Evolutionary conservation across 2,888 invertebrate genomes (phyloP), one percentile per base, ranked within the genome.

Genomic region (Sminthurides aquaticus): DNA sequence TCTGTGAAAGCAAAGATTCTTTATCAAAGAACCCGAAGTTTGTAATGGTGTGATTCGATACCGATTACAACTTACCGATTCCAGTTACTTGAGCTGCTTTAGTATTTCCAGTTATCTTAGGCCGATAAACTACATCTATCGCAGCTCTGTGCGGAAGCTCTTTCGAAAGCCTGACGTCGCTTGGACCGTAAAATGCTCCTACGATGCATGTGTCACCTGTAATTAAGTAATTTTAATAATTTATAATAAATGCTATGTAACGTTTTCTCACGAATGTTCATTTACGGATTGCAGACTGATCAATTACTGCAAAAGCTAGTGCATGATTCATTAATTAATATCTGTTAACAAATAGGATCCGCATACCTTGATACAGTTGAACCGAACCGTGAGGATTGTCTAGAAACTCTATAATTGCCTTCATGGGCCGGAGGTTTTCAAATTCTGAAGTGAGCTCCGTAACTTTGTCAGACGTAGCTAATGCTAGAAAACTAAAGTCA

Each of bases 71-170:
- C 25, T 49, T n/a, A 62, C 62, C 63, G 11, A 63, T 24, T 28
- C 60, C 62, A n/a, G 62, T 62, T 26, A 58, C 52, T 54, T 69
- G 67, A 25, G 43, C 49, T 1, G 62, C 57, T 22, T 65, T 64
- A n/a, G 69, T 60, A 11, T 49, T 59, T 27, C 73, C 73, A 29
- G 70, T 71, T 22, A 71, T 65, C 64, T 73, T 73, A 1, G 73
- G 71, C 18, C 71, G 68, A 55, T 65, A 73, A 8, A 71, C 49
- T 18, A 73, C 68, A 60, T 73, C 73, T 20, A 71, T 68, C 18
- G 70, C 71, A 11, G 68, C 71, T 28, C 73, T 62, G 25, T 73
- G 71, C 3, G 73, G 73, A 1, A 73, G 61, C 57, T 73, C 73
- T 49, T 73, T 73, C 0, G 70, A 65, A 48, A 73, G 68, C 20